Base-by-base conservation (phyloP, 2,888 invertebrate species). In the Ferdinandea cuprea region DNA sequence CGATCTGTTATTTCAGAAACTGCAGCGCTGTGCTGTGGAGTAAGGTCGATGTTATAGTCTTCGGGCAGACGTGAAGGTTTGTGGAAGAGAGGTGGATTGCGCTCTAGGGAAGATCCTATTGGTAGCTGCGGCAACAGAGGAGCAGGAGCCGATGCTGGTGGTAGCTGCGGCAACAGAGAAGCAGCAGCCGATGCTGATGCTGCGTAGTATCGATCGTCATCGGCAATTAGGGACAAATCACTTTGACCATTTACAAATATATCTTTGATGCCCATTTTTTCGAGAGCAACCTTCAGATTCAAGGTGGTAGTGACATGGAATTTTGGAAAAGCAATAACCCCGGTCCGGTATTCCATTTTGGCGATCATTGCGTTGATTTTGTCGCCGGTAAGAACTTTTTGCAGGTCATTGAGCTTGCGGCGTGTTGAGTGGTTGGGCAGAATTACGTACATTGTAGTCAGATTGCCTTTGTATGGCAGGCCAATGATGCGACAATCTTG, bases 221-320 rank as follows among this genome's bases (percentile, higher is more conserved):
- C 61, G 42, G 93, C 92, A 8, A 96, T 92, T 7, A 95, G 89
- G 0, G 94, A 95, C 56, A 96, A 92, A 89, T 96, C 95, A 0
- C 95, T 94, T 59, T 90, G 88, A 0, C 85, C 85, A 0, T 93
- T 92, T 74, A 92, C 88, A 88, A 97, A 96, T 77, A 96, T 91
- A 0, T 94, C 92, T 1, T 89, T 88, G 0, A 95, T 88, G 0
- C 95, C 95, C 71, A 96, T 88, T 2, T 89, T 87, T 83, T 92
- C 89, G 3, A 96, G 89, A 0, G 93, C 87, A 0, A 91, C 83
- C 72, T 92, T 93, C 44, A 96, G 88, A 85, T 93, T 92, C 2
- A 93, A 86, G 0, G 92, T 92, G 52, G 92, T 93, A 79, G 93
- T 92, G 1, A 96, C 90, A 86, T 94, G 93, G 94, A 96, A 94